Conservation (phyloP, 2,888 invertebrate genomes). For the Pandemis corylana region DNA sequence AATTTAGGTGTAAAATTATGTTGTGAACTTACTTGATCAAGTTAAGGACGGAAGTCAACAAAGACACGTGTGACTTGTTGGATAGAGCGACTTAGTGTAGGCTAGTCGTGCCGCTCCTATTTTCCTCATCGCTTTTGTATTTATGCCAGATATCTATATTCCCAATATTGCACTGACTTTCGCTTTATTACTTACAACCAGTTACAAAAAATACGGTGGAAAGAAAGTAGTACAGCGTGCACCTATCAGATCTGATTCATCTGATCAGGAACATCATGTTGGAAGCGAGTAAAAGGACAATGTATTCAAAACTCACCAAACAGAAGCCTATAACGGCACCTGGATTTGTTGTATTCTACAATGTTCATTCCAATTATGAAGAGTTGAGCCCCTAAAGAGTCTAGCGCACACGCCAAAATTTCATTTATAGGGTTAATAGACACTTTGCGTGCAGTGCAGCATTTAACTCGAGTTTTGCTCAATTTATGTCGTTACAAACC, state of each 20-base stretch:
- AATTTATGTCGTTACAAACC: slow-evolving; percentile 35
- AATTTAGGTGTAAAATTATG: background rate
- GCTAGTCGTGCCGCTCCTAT: too few species aligned
- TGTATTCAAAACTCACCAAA: background rate
- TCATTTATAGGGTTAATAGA: slow-evolving; percentile 39
- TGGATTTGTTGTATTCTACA: background rate
- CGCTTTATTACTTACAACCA: too few species aligned
- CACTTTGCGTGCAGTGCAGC: slow-evolving; percentile 41
- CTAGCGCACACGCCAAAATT: slow-evolving; percentile 41
- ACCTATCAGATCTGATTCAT: too few species aligned
- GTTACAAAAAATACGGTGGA: too few species aligned
- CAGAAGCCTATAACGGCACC: background rate
- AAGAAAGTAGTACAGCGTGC: too few species aligned
- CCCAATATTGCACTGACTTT: too few species aligned
- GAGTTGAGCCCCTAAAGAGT: slow-evolving; percentile 28
- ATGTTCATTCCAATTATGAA: slow-evolving; percentile 19
- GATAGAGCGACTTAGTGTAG: too few species aligned
- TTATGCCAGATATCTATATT: too few species aligned
- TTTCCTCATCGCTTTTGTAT: too few species aligned
- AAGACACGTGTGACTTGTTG: too few species aligned
- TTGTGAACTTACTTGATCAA: background rate
- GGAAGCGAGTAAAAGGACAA: too few species aligned
- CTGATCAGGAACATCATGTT: too few species aligned
- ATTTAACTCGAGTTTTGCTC: slow-evolving; percentile 35
- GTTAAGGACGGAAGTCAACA: background rate